phyloP scores from a whole-genome alignment of 2,888 invertebrate species.

The Octonoba sinensis region DNA sequence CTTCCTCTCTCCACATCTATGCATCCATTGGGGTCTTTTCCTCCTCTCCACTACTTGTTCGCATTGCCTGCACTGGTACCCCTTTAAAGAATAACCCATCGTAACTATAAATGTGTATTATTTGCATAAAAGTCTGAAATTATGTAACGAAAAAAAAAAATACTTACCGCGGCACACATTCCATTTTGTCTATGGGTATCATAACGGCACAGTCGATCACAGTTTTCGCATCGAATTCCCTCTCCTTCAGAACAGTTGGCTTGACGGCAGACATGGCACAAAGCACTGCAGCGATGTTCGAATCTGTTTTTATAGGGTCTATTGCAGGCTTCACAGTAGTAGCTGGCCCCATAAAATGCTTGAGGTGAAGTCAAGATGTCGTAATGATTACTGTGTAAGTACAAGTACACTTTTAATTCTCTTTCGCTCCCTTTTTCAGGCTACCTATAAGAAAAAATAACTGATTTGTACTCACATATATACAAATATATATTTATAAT shows the following conservation, averaged over 20 bases:
- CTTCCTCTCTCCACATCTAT: constrained; percentile 2
- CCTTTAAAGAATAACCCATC: background rate
- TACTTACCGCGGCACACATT: background rate
- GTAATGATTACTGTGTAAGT: background rate
- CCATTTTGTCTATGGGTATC: background rate
- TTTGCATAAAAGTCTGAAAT: too few species aligned
- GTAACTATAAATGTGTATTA: too few species aligned
- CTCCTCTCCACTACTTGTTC: background rate
- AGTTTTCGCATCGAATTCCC: background rate
- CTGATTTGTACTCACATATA: too few species aligned
- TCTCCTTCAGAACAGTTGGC: background rate
- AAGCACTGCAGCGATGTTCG: background rate
- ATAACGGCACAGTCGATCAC: background rate
- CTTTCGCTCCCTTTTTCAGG: too few species aligned
- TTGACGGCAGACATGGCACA: background rate
- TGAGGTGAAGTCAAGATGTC: constrained; percentile 3
- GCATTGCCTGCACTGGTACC: constrained; percentile 14
- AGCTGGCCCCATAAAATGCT: background rate
- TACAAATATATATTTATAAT: too few species aligned
- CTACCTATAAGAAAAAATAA: too few species aligned
- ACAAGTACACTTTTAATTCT: background rate
- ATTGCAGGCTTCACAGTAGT: background rate
- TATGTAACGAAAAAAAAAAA: background rate
- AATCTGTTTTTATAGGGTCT: background rate
- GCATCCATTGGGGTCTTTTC: background rate